Evolutionary conservation across 2,113 vertebrate genomes (phyloP).

Genomic region (Strix aluco): DNA sequence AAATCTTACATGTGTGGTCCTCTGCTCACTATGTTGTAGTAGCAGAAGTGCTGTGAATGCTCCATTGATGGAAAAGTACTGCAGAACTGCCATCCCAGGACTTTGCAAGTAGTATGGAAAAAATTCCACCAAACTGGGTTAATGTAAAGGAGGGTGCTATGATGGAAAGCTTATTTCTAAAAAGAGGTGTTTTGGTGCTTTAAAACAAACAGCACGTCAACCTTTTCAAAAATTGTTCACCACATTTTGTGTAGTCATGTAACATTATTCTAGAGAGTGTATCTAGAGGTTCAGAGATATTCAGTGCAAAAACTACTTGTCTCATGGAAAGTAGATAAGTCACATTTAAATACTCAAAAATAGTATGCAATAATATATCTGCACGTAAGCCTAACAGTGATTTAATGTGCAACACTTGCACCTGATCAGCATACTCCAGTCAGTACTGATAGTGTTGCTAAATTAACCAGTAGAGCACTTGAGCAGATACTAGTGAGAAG

Average conservation of each 20-base stretch:
- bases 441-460: background rate
- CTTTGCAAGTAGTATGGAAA: background rate
- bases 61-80: background rate
- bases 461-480: background rate
- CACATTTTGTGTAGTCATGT: background rate
- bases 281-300: background rate
- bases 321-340: background rate
- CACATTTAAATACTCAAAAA: background rate
- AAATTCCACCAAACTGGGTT: background rate
- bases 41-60: background rate
- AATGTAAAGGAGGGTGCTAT: background rate
- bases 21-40: rapidly evolving
- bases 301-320: background rate
- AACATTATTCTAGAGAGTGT: background rate
- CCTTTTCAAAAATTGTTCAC: background rate
- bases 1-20: rapidly evolving
- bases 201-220: background rate
- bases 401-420: background rate
- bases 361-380: background rate
- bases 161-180: background rate
- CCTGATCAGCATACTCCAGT: background rate
- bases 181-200: background rate
- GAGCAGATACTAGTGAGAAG: background rate
- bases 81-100: background rate
- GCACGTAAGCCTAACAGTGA: background rate